phyloP scores from a whole-genome alignment of 2,888 invertebrate species.

The Tortrix viridana region DNA sequence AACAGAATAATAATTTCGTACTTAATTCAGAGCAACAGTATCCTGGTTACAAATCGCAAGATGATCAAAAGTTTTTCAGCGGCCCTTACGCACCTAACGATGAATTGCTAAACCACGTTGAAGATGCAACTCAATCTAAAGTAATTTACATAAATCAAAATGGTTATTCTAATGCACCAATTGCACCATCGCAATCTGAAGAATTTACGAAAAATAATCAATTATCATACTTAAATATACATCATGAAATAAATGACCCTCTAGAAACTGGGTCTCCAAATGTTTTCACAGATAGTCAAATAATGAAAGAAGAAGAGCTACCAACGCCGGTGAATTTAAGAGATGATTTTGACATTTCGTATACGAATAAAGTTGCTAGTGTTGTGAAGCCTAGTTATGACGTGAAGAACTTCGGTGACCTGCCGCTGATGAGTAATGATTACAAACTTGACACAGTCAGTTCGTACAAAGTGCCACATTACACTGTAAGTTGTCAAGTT shows the following conservation, averaged over 20 bases:
- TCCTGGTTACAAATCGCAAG: slow-evolving; percentile 30
- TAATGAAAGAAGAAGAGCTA: slow-evolving; percentile 56
- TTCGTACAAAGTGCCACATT: slow-evolving; percentile 77
- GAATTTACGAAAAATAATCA: slow-evolving; percentile 46
- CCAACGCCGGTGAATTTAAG: slow-evolving; percentile 67
- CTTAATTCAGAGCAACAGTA: slow-evolving; percentile 1
- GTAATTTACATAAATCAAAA: slow-evolving; percentile 32
- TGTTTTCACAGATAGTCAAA: slow-evolving; percentile 47
- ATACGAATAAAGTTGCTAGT: slow-evolving; percentile 64
- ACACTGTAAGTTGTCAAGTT: slow-evolving; percentile 66
- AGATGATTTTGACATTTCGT: slow-evolving; percentile 61
- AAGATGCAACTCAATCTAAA: slow-evolving; percentile 37
- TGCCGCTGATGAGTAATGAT: slow-evolving; percentile 72
- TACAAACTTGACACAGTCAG: slow-evolving; percentile 69
- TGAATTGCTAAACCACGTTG: slow-evolving; percentile 31
- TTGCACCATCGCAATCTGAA: slow-evolving; percentile 45
- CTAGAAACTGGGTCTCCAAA: slow-evolving; percentile 29
- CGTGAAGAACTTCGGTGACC: slow-evolving; percentile 65
- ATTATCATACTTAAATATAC: slow-evolving; percentile 46
- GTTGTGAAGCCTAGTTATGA: slow-evolving; percentile 61
- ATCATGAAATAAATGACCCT: slow-evolving; percentile 44
- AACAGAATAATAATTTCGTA: neutral
- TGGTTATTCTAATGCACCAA: slow-evolving; percentile 37
- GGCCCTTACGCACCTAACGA: slow-evolving; percentile 18
- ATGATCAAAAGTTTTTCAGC: slow-evolving; percentile 28